Base-by-base conservation (phyloP, 2,888 invertebrate species). In the Zhengitettix transpicula region DNA sequence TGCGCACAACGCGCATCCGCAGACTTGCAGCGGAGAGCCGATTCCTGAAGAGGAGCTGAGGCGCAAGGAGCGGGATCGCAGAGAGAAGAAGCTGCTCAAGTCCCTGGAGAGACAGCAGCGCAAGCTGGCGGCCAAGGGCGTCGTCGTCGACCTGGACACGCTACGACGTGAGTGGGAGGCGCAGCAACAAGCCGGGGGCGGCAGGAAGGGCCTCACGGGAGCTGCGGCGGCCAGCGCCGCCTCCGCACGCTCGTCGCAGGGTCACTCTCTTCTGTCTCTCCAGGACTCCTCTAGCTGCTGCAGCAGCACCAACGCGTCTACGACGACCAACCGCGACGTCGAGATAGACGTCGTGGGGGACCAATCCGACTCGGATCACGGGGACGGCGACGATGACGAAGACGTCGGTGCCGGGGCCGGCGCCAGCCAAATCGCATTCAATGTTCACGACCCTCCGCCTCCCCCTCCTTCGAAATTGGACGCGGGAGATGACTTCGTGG, bases 1-100 rank as follows among this genome's bases (percentile, higher is more conserved):
- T 53, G 95, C 97, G 9, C 97, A 97, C 78, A 97, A 97, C 77
- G 95, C 96, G 9, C 96, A 97, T 73, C 97, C 96, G 0, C 95
- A 96, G 73, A 93, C 95, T 59, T 97, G 97, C 75, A 92, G 91
- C 66, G 97, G 97, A 10, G 96, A 96, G 69, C 97, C 97, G 16
- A 95, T 97, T 69, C 94, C 95, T 42, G 91, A 91, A 12, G 93
- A 87, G 69, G 91, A 91, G 75, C 79, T 91, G 47, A 78, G 87
- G 64, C 86, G 90, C 55, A 84, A 91, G 70, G 91, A 92, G 75
- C 82, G 87, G 71, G 89, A 91, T 70, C 83, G 90, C 73, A 84
- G 89, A 73, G 83, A 90, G 76, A 91, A 91, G 80, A 92, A 96
- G 77, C 78, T 93, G 70, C 83, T 89, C 70, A 96, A 96, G 75